These are phyloP conservation scores for Peromyscus californicus DNA, from an alignment of 2,113 vertebrate species.

Conservation along the genomic window DNA sequence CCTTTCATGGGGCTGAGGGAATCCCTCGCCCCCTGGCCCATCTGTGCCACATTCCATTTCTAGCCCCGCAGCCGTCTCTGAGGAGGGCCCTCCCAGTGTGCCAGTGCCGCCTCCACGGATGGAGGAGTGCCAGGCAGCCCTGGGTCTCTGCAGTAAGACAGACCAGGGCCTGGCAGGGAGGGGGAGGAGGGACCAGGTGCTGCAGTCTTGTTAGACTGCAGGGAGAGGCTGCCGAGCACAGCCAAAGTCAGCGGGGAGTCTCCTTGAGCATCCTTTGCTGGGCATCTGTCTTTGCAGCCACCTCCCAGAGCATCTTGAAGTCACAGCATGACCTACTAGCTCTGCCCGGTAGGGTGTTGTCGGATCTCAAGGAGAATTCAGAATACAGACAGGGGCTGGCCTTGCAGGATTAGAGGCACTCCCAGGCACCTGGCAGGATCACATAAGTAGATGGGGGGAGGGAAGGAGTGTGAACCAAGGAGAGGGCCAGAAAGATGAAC, in stretches of 20 bases:
- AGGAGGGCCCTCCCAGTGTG: constrained; percentile 82
- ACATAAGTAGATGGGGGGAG: rapidly evolving
- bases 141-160: constrained; percentile 10
- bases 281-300: neutral
- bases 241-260: neutral
- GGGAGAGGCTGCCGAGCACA: neutral
- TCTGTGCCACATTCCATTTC: constrained; percentile 89
- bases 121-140: constrained; percentile 69
- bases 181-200: neutral
- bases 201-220: neutral
- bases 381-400: neutral
- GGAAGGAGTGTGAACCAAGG: neutral
- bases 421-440: neutral
- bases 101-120: constrained; percentile 78
- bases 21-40: constrained; percentile 85
- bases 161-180: neutral
- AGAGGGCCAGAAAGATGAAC: neutral
- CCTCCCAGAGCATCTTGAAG: neutral
- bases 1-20: constrained; percentile 83
- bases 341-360: neutral
- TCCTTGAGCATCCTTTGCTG: neutral
- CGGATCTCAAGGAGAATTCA: neutral
- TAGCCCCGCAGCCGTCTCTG: constrained; percentile 85
- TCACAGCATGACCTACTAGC: neutral
- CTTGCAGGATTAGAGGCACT: neutral